phyloP scores from a whole-genome alignment of 2,113 vertebrate genomes.

The Gila orcuttii region DNA sequence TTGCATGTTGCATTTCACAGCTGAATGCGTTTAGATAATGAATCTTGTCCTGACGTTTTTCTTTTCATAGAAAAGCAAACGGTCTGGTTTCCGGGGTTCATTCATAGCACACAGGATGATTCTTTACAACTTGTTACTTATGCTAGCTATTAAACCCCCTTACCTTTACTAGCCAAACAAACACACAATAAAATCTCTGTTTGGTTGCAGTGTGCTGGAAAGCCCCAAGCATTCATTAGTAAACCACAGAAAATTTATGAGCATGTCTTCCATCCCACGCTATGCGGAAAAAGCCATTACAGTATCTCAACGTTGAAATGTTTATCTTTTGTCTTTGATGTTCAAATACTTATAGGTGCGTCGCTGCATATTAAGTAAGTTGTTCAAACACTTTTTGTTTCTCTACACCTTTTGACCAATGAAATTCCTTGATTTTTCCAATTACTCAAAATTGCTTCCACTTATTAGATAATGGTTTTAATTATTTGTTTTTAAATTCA shows the following conservation, averaged over 20 bases:
- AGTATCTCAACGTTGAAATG: neutral
- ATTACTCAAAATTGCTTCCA: neutral
- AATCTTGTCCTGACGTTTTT: conserved; percentile 45
- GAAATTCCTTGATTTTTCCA: neutral
- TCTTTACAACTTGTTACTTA: conserved; percentile 71
- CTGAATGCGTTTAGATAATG: conserved; percentile 66
- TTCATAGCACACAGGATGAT: conserved; percentile 66
- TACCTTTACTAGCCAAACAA: conserved; percentile 48
- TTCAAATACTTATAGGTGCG: neutral
- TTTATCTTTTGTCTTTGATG: neutral
- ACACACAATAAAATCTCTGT: conserved; percentile 66
- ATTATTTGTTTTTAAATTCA: no score
- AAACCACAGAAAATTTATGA: conserved; percentile 52
- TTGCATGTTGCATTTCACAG: conserved; percentile 70
- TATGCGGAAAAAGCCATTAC: neutral
- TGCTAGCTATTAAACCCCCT: conserved; percentile 61
- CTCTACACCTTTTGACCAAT: neutral
- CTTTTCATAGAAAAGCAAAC: conserved; percentile 53
- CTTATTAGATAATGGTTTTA: neutral
- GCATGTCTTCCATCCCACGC: conserved; percentile 45
- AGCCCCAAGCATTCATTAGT: conserved; percentile 67
- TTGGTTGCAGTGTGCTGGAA: conserved; percentile 65
- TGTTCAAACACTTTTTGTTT: neutral
- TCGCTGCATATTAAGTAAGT: neutral
- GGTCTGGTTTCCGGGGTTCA: conserved; percentile 67